These are phyloP conservation scores for Drosophila tsacasi DNA, from an alignment of 1,140 invertebrate species.

Conservation along the genomic window DNA sequence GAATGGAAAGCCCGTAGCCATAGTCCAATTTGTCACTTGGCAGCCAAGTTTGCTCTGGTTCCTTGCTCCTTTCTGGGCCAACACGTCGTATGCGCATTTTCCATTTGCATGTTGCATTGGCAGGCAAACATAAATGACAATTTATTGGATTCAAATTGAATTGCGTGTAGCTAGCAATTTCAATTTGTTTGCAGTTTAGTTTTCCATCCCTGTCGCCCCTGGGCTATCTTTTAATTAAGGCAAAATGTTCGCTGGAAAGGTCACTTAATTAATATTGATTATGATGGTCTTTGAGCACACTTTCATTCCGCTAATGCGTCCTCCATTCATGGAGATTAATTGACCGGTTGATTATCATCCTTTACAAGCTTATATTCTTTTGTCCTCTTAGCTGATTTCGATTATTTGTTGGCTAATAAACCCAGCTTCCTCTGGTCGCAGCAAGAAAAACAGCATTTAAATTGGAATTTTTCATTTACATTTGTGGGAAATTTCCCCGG, in stretches of 20 bases:
- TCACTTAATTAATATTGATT: slow-evolving; percentile 75
- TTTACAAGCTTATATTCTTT: background rate
- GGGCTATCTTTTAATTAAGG: slow-evolving; percentile 63
- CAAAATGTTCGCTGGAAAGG: slow-evolving; percentile 16
- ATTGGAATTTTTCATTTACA: slow-evolving; percentile 45
- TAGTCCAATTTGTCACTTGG: slow-evolving; percentile 61
- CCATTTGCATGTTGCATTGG: slow-evolving; percentile 65
- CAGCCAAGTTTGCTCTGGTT: slow-evolving; percentile 26
- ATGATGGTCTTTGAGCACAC: slow-evolving; percentile 46
- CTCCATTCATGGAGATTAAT: slow-evolving; percentile 68
- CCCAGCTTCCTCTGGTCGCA: background rate
- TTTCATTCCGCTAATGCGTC: slow-evolving; percentile 60
- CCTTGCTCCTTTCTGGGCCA: slow-evolving; percentile 29
- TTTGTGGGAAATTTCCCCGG: slow-evolving; percentile 16
- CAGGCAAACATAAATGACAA: slow-evolving; percentile 63
- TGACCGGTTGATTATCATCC: slow-evolving; percentile 37
- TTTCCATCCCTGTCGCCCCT: slow-evolving; percentile 2
- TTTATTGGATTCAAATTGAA: slow-evolving; percentile 59
- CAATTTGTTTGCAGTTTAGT: slow-evolving; percentile 44
- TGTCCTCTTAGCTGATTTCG: background rate
- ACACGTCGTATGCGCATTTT: slow-evolving; percentile 32
- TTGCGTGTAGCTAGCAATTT: slow-evolving; percentile 31
- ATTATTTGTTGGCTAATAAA: slow-evolving; percentile 40
- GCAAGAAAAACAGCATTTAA: slow-evolving; percentile 43
- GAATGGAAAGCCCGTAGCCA: slow-evolving; percentile 8